Percentiles rank a stretch among this genome's conserved stretches.
These are phyloP conservation scores for Pao palembangensis DNA, from an alignment of 2,113 vertebrate genomes.

Conservation along the genomic window DNA sequence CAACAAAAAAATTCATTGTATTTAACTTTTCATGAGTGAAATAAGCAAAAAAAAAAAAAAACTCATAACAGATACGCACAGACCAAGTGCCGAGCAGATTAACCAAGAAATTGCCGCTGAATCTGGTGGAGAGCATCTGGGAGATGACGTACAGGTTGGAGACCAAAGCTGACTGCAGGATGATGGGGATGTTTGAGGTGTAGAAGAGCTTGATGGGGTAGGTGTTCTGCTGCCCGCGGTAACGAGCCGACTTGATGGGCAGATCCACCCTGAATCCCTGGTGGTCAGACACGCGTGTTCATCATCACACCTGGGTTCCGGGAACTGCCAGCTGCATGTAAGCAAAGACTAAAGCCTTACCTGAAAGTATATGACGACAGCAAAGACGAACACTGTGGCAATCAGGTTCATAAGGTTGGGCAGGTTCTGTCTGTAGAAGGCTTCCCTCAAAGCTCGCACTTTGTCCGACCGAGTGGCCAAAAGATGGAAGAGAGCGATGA, in stretches of 20 bases:
- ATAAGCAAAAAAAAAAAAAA: neutral
- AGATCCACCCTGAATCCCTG: slow-evolving; percentile 98
- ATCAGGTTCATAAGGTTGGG: slow-evolving; percentile 99
- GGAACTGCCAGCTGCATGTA: neutral
- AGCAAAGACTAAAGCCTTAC: slow-evolving; percentile 64
- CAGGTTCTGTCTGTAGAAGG: slow-evolving; percentile 97
- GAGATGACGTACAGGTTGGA: slow-evolving; percentile 98
- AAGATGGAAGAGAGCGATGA: slow-evolving; percentile 96
- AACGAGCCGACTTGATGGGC: slow-evolving; percentile 97
- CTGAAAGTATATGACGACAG: slow-evolving; percentile 99
- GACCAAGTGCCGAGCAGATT: slow-evolving; percentile 98
- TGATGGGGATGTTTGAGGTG: slow-evolving; percentile 99
- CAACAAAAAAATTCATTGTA: neutral
- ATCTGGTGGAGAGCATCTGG: slow-evolving; percentile 97
- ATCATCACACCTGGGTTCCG: neutral
- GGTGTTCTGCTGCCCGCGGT: slow-evolving; percentile 98
- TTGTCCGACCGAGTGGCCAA: slow-evolving; percentile 96
- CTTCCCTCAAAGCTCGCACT: slow-evolving; percentile 93
- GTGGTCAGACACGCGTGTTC: neutral
- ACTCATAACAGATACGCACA: slow-evolving; percentile 78
- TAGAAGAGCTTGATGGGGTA: slow-evolving; percentile 99
- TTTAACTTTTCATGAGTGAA: too few relatives aligned
- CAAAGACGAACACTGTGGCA: slow-evolving; percentile 95
- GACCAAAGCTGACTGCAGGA: slow-evolving; percentile 95
- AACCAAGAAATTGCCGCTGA: slow-evolving; percentile 95